Evolutionary conservation across 2,888 invertebrate species (phyloP), one percentile per base, ranked within the genome.

Genomic region (Strigamia crassipes): DNA sequence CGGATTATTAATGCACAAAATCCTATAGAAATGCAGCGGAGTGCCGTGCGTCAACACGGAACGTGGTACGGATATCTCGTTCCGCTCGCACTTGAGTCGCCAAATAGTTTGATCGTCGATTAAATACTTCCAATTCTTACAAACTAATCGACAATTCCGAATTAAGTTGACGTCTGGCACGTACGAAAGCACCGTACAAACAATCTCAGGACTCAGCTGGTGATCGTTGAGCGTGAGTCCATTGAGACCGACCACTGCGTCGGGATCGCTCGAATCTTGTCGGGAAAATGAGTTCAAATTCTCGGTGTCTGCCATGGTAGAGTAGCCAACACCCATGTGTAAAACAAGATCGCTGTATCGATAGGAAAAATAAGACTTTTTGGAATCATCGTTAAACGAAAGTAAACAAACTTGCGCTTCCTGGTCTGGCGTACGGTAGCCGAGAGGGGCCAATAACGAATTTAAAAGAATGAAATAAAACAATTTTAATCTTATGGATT

Each of bases 21-120:
- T 38, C 18, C 46, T 38, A 12, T 41, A 79, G 79, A 79, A 79
- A 41, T 79, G 18, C 8, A 27, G 42, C 10, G 79, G 79, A 3
- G 42, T 79, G 21, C 21, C 42, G 12, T 42, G 10, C 10, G 21
- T 6, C 18, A 61, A 21, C 1, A 23, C 1, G 61, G 23, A 61
- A 18, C n/a, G 42, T 13, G 79, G 79, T 9, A 41, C 6, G 0
- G 23, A 1, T 1, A 78, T 78, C 34, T 41, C 2, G 2, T 78
- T 41, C 9, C 46, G 79, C 4, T 23, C 42, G 18, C 79, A 79
- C 18, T 79, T 79, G 18, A 79, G 1, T 21, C 46, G 15, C 79
- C 79, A 79, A 1, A 79, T 18, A n/a, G 79, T 79, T 18, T 79
- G 79, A 13, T 38, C 38, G 18, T 79, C 79, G 9, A 79, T 41